Percentiles rank a stretch among this genome's conserved stretches.
Evolutionary conservation across 2,888 invertebrate species (phyloP).

Genomic region (Catocala nupta): DNA sequence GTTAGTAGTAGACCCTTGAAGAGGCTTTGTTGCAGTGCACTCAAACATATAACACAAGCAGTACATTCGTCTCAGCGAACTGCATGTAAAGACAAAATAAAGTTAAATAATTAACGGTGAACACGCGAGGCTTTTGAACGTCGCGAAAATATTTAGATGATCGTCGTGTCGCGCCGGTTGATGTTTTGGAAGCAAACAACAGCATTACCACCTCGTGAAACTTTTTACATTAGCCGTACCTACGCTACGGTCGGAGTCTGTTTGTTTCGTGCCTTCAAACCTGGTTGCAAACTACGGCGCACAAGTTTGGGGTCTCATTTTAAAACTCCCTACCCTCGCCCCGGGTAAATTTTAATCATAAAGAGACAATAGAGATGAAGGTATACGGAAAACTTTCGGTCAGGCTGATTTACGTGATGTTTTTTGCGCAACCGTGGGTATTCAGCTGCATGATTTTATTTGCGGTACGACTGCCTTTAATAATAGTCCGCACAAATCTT

Average conservation of each 20-base stretch:
- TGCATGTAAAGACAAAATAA: slow-evolving; percentile 2
- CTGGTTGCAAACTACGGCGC: slow-evolving; percentile 71
- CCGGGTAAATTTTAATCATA: slow-evolving; percentile 79
- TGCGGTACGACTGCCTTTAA: slow-evolving; percentile 52
- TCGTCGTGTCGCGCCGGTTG: slow-evolving; percentile 61
- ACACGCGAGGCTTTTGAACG: slow-evolving; percentile 21
- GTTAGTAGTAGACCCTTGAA: slow-evolving; percentile 55
- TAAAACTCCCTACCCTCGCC: slow-evolving; percentile 71
- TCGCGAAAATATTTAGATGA: slow-evolving; percentile 55
- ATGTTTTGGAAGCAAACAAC: slow-evolving; percentile 77
- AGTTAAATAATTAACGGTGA: not conserved
- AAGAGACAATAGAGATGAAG: slow-evolving; percentile 78
- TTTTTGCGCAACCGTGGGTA: slow-evolving; percentile 53
- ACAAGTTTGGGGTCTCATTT: slow-evolving; percentile 80
- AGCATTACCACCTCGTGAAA: slow-evolving; percentile 70
- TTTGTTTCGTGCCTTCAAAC: slow-evolving; percentile 79
- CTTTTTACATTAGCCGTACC: slow-evolving; percentile 81
- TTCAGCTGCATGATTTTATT: slow-evolving; percentile 55
- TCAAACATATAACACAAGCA: slow-evolving; percentile 13
- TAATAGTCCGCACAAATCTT: slow-evolving; percentile 53
- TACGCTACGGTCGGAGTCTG: slow-evolving; percentile 63
- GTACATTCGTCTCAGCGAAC: not conserved
- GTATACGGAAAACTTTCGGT: slow-evolving; percentile 68
- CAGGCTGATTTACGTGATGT: slow-evolving; percentile 68
- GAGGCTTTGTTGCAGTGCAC: slow-evolving; percentile 27